Conservation (phyloP, 2,888 invertebrate species). For the Cordilura impudica region DNA sequence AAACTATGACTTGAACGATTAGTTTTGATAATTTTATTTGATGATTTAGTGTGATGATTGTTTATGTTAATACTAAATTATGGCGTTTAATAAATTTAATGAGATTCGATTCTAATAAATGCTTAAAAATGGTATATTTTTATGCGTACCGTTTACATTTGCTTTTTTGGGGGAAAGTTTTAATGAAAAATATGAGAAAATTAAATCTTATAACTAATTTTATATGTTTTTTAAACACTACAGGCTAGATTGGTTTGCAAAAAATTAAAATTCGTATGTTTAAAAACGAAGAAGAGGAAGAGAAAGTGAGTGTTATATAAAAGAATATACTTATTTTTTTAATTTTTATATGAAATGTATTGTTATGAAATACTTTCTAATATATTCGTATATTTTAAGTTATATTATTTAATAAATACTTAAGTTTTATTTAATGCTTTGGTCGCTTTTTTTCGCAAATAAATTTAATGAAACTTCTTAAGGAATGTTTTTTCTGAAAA, state of each 20-base stretch:
- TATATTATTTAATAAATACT: slow-evolving; percentile 33
- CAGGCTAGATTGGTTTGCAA: background rate
- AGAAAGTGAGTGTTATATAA: background rate
- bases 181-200: slow-evolving; percentile 1
- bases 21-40: slow-evolving; percentile 2
- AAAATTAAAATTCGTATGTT: background rate
- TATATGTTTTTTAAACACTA: slow-evolving; percentile 10
- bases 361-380: background rate
- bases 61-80: slow-evolving; percentile 24
- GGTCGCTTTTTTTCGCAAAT: slow-evolving; percentile 42
- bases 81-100: slow-evolving; percentile 5
- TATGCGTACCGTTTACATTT: slow-evolving; percentile 13
- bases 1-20: slow-evolving; percentile 34
- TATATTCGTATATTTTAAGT: slow-evolving; percentile 10
- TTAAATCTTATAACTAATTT: slow-evolving; percentile 27
- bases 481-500: slow-evolving; percentile 42
- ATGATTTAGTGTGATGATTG: slow-evolving; percentile 23
- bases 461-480: slow-evolving; percentile 27
- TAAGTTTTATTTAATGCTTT: slow-evolving; percentile 55
- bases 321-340: background rate
- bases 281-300: background rate
- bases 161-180: background rate
- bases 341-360: background rate
- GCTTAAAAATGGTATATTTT: slow-evolving; percentile 27
- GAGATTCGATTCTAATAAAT: slow-evolving; percentile 33